phyloP scores from a whole-genome alignment of 2,888 invertebrate genomes.

The Dyspetes luteomarginatus region DNA sequence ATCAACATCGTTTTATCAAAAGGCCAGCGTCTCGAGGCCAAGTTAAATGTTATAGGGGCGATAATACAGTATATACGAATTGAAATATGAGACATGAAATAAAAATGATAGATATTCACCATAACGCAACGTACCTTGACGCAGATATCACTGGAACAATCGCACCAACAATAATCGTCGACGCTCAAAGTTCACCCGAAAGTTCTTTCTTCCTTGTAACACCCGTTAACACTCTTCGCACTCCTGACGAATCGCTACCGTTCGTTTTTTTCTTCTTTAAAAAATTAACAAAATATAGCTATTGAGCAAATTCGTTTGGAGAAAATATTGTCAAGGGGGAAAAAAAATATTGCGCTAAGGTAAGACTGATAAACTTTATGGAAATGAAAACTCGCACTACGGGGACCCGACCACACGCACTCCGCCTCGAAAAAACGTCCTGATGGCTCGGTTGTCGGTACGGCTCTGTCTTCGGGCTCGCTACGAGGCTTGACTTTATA shows the following conservation, averaged over 20 bases:
- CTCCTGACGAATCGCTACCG: constrained; percentile 15
- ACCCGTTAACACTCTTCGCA: constrained; percentile 56
- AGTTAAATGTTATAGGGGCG: too few species aligned
- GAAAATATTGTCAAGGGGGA: background rate
- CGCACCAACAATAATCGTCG: constrained; percentile 52
- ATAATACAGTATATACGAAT: too few species aligned
- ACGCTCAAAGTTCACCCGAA: constrained; percentile 66
- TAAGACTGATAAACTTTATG: background rate
- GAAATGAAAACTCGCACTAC: constrained; percentile 55
- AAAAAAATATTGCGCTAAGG: constrained; percentile 21
- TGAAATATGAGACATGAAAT: too few species aligned
- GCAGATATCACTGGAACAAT: constrained; percentile 71
- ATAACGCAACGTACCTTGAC: constrained; percentile 73
- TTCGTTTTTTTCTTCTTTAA: background rate
- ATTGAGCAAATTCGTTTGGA: too few species aligned
- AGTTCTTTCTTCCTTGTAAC: constrained; percentile 50
- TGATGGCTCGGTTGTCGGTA: constrained; percentile 82
- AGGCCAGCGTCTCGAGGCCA: too few species aligned
- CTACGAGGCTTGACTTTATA: constrained; percentile 82
- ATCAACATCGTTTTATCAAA: constrained; percentile 21
- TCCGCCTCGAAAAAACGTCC: constrained; percentile 73
- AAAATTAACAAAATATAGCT: too few species aligned
- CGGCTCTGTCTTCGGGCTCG: constrained; percentile 82
- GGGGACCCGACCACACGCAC: constrained; percentile 73
- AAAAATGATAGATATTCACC: constrained; percentile 37